Evolutionary conservation across 2,113 vertebrate species (phyloP).

Genomic region (Periophthalmus modestus): DNA sequence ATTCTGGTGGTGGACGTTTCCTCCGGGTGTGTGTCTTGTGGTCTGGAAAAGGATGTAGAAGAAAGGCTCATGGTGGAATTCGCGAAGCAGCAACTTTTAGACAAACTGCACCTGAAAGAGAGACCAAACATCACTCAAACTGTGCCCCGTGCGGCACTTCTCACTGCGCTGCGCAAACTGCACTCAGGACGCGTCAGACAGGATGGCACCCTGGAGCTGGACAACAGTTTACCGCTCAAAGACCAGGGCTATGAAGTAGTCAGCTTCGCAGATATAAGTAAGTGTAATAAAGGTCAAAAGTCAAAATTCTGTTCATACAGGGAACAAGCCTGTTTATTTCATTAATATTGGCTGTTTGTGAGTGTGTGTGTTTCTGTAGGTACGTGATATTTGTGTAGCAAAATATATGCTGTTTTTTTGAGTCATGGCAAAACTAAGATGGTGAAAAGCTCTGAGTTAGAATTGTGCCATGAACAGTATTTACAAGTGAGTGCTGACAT

Average conservation of each 20-base stretch:
- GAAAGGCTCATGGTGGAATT: slow-evolving; percentile 80
- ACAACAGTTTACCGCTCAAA: slow-evolving; percentile 49
- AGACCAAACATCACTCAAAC: slow-evolving; percentile 84
- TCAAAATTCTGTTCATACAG: not conserved
- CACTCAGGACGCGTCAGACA: slow-evolving; percentile 72
- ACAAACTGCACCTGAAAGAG: slow-evolving; percentile 86
- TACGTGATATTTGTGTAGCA: not conserved
- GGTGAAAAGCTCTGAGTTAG: not conserved
- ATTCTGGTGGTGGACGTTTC: slow-evolving; percentile 48
- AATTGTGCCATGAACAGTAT: not conserved
- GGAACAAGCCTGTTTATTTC: not conserved
- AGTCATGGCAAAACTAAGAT: not conserved
- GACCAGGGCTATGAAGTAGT: slow-evolving; percentile 90
- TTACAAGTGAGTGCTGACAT: slow-evolving; percentile 6
- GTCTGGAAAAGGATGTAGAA: slow-evolving; percentile 71
- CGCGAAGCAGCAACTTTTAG: slow-evolving; percentile 87
- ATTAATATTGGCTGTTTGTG: too few relatives aligned
- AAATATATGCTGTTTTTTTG: too few relatives aligned
- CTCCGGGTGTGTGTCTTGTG: slow-evolving; percentile 76
- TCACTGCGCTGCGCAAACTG: slow-evolving; percentile 83
- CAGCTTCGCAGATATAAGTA: slow-evolving; percentile 92
- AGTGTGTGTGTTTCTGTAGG: too few relatives aligned
- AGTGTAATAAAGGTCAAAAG: slow-evolving; percentile 46
- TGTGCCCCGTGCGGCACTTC: slow-evolving; percentile 81
- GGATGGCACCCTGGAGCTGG: slow-evolving; percentile 65